These are phyloP conservation scores for Notodonta ziczac DNA, from an alignment of 2,888 invertebrate genomes.

Conservation along the genomic window DNA sequence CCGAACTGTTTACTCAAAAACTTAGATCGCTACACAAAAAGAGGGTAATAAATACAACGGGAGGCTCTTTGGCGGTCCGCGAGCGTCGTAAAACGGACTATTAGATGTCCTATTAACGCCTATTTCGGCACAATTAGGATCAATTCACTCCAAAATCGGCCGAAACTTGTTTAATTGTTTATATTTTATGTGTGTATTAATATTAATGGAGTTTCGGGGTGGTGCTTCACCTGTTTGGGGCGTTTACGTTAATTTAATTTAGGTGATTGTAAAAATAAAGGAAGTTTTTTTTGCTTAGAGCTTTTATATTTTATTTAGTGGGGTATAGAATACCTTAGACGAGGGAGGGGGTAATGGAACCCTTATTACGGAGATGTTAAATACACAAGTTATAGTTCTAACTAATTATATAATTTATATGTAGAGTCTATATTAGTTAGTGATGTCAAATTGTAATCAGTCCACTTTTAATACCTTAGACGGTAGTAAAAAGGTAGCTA, in stretches of 20 bases:
- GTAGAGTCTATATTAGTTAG: too few relatives aligned
- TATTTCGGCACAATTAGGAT: slow-evolving; percentile 83
- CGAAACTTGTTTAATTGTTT: slow-evolving; percentile 72
- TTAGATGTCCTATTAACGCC: slow-evolving; percentile 83
- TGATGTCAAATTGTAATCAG: too few relatives aligned
- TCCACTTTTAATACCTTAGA: too few relatives aligned
- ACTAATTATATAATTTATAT: too few relatives aligned
- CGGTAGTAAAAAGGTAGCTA: too few relatives aligned
- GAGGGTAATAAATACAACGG: slow-evolving; percentile 75
- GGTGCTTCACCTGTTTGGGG: slow-evolving; percentile 30
- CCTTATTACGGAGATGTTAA: too few relatives aligned
- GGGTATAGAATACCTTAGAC: too few relatives aligned
- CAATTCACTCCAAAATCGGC: slow-evolving; percentile 67
- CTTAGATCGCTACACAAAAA: slow-evolving; percentile 68
- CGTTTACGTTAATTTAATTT: slow-evolving; percentile 44
- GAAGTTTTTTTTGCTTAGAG: background rate
- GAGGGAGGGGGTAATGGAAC: too few relatives aligned
- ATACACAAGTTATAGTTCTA: too few relatives aligned
- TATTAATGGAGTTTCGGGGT: slow-evolving; percentile 45
- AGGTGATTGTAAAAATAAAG: slow-evolving; percentile 5
- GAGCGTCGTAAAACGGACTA: slow-evolving; percentile 73
- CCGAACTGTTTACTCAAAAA: slow-evolving; percentile 73
- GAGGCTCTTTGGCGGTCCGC: slow-evolving; percentile 75
- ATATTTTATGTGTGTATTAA: slow-evolving; percentile 62
- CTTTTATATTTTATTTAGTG: too few relatives aligned